Percentiles rank a stretch among this genome's conserved stretches.
phyloP scores from a whole-genome alignment of 1,140 invertebrate species.

The Anoplolepis gracilipes region DNA sequence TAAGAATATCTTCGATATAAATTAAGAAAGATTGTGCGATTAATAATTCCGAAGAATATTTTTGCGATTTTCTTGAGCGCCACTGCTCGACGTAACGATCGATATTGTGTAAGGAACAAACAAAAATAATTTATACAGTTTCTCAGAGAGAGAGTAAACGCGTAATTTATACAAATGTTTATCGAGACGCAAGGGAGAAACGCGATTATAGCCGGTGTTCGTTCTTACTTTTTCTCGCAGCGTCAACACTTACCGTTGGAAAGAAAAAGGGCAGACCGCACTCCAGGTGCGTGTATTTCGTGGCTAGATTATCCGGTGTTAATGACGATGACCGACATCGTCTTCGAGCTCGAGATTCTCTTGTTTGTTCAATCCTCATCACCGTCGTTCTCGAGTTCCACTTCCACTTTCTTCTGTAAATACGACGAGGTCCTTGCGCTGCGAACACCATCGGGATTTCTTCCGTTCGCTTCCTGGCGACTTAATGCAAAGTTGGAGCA shows the following conservation, averaged over 20 bases:
- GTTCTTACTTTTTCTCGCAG: constrained; percentile 35
- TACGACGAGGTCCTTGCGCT: constrained; percentile 49
- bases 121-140: constrained; percentile 41
- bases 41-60: background rate
- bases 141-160: background rate
- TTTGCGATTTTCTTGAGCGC: background rate
- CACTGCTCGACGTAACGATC: background rate
- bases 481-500: constrained; percentile 54
- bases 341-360: constrained; percentile 63
- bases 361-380: constrained; percentile 71
- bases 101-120: constrained; percentile 22
- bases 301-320: constrained; percentile 71
- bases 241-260: constrained; percentile 45
- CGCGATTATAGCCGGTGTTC: constrained; percentile 6
- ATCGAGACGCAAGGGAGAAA: constrained; percentile 16
- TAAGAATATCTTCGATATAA: background rate
- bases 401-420: constrained; percentile 71
- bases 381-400: constrained; percentile 29
- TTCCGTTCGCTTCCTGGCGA: constrained; percentile 31
- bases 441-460: constrained; percentile 59
- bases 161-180: constrained; percentile 47
- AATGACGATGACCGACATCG: constrained; percentile 71
- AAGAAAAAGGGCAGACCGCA: constrained; percentile 16
- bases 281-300: constrained; percentile 59
- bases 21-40: background rate